Percentiles rank a stretch among this genome's conserved stretches.
Conservation (phyloP, 2,113 vertebrate genomes). For the Myanophis thanlyinensis region DNA sequence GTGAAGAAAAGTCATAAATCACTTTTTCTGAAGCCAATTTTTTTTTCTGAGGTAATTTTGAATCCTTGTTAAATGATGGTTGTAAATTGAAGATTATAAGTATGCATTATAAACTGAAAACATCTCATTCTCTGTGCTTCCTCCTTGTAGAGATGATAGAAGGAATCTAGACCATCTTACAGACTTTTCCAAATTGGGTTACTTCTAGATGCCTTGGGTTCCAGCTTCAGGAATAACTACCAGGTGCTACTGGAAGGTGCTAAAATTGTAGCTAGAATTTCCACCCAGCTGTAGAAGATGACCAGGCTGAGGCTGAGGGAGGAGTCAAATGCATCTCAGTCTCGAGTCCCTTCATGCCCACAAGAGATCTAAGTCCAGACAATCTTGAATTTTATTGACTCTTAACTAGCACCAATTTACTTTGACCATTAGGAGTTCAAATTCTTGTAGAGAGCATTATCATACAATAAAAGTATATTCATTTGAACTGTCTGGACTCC, state of each 20-base stretch:
- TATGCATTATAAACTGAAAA: not conserved
- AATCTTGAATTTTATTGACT: not conserved
- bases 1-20: not conserved
- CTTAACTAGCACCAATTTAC: not conserved
- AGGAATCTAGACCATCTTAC: not conserved
- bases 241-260: not conserved
- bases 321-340: not conserved
- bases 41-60: too few relatives aligned
- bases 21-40: not conserved
- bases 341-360: not conserved
- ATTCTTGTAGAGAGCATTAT: not conserved
- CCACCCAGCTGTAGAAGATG: not conserved
- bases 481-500: not conserved
- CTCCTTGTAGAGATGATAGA: not conserved
- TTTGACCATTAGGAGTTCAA: not conserved
- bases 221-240: not conserved
- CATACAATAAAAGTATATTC: not conserved
- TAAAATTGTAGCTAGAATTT: not conserved
- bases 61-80: not conserved
- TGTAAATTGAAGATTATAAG: not conserved
- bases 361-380: not conserved
- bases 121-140: not conserved
- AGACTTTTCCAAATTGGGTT: not conserved
- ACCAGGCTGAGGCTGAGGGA: not conserved
- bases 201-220: not conserved